phyloP scores from a whole-genome alignment of 2,113 vertebrate species.

The Pipa parva region DNA sequence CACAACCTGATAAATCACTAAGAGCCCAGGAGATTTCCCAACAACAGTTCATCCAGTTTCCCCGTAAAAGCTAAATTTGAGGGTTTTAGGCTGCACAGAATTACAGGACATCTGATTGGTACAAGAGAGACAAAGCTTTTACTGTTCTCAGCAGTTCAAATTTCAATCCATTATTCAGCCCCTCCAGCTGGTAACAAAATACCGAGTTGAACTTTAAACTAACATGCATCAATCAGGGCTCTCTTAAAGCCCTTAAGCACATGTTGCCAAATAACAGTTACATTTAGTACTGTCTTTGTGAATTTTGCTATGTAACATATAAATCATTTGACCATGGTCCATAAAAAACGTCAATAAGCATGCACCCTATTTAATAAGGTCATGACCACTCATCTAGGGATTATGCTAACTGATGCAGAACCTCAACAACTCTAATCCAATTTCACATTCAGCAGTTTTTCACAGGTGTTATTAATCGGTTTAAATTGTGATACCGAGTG shows the following conservation, averaged over 20 bases:
- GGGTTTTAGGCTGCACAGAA: neutral
- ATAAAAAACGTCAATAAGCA: too few species aligned
- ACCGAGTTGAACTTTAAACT: conserved; percentile 32
- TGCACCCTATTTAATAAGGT: too few species aligned
- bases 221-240: conserved; percentile 24
- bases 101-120: conserved; percentile 1
- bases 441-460: too few species aligned
- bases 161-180: conserved; percentile 37
- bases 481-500: too few species aligned
- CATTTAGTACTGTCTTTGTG: neutral
- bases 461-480: too few species aligned
- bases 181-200: conserved; percentile 30
- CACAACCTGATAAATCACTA: neutral
- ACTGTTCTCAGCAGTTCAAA: conserved; percentile 26
- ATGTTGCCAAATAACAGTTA: conserved; percentile 6
- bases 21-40: neutral
- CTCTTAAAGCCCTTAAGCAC: neutral
- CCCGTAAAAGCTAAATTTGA: neutral
- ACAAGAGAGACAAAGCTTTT: conserved; percentile 13
- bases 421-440: too few species aligned
- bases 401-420: too few species aligned
- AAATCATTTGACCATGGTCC: neutral
- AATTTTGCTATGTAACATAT: neutral
- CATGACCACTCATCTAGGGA: too few species aligned
- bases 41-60: neutral